Conservation (phyloP, 1,140 invertebrate genomes). For the Chironomus striatipennis region DNA sequence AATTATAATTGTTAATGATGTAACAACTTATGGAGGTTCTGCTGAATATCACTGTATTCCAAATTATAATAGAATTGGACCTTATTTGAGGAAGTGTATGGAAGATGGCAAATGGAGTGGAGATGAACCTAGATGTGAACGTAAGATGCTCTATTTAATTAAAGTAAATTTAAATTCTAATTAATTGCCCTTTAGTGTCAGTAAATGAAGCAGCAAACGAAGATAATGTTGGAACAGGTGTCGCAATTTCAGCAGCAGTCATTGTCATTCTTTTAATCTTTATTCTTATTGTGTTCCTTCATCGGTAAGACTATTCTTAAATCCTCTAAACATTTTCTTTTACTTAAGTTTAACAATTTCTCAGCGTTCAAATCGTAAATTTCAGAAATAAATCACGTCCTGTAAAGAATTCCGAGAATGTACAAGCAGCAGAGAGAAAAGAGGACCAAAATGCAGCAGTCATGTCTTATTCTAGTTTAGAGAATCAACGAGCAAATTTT, state of each 20-base stretch:
- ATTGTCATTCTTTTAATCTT: conserved; percentile 67
- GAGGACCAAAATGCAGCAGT: conserved; percentile 76
- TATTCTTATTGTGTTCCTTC: conserved; percentile 61
- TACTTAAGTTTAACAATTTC: neutral
- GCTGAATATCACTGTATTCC: conserved; percentile 84
- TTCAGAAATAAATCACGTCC: conserved; percentile 67
- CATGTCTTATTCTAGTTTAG: conserved; percentile 66
- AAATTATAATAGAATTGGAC: conserved; percentile 69
- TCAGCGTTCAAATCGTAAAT: conserved; percentile 24
- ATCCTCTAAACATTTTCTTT: neutral
- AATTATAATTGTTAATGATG: conserved; percentile 75
- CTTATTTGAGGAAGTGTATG: conserved; percentile 71
- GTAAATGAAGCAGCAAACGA: conserved; percentile 58
- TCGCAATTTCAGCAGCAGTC: conserved; percentile 69
- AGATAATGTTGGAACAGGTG: conserved; percentile 61
- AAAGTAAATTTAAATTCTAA: conserved; percentile 16
- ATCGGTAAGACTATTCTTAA: conserved; percentile 28
- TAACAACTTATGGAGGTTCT: conserved; percentile 68
- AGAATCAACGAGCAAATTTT: conserved; percentile 33
- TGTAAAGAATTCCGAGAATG: conserved; percentile 79
- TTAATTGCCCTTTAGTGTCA: conserved; percentile 39
- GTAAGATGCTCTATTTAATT: conserved; percentile 35
- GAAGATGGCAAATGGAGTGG: conserved; percentile 78
- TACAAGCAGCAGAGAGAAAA: conserved; percentile 73
- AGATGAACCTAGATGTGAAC: conserved; percentile 66